Evolutionary conservation across 2,888 invertebrate species (phyloP).

Genomic region (Drosophila mimetica): DNA sequence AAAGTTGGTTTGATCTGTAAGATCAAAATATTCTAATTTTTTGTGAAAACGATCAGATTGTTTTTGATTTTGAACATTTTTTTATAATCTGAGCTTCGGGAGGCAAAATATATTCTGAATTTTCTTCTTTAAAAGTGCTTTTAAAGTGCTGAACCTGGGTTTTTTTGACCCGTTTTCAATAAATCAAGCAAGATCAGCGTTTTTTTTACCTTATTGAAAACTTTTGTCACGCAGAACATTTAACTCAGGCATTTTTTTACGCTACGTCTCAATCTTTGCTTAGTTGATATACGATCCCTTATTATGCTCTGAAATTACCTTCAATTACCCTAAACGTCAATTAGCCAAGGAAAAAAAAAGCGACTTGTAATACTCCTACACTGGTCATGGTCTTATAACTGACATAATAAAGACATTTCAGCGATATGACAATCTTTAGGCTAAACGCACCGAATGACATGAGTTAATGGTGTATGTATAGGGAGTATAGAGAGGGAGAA

Average conservation of each 20-base stretch:
- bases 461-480: constrained; percentile 11
- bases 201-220: background rate
- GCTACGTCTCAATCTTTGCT: constrained; percentile 11
- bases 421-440: constrained; percentile 59
- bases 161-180: background rate
- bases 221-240: background rate
- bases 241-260: background rate
- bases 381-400: constrained; percentile 64
- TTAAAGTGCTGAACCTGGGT: background rate
- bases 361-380: constrained; percentile 32
- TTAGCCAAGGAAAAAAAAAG: constrained; percentile 14
- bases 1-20: too few species aligned
- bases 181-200: background rate
- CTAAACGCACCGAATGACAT: constrained; percentile 33
- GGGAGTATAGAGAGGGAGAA: constrained; percentile 4
- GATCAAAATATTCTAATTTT: too few species aligned
- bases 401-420: constrained; percentile 64
- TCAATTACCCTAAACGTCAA: constrained; percentile 40
- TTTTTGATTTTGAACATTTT: too few species aligned
- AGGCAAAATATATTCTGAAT: too few species aligned
- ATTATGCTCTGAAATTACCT: constrained; percentile 29
- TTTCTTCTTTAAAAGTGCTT: too few species aligned
- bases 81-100: too few species aligned
- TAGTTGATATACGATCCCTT: constrained; percentile 17
- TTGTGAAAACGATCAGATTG: too few species aligned